Evolutionary conservation across 2,113 vertebrate species (phyloP).

Genomic region (Symphodus melops): DNA sequence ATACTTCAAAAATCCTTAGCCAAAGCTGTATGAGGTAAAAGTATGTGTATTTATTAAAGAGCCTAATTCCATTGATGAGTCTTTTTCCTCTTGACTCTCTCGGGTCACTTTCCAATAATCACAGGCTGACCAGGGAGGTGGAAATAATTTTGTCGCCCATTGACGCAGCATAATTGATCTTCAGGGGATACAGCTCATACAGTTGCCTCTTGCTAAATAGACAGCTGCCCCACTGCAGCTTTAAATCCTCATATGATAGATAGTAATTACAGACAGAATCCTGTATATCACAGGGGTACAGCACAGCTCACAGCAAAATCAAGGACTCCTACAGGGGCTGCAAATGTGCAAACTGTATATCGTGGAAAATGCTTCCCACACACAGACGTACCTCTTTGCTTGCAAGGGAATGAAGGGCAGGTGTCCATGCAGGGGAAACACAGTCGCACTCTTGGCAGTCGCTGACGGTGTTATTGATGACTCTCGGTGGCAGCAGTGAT

Average conservation of each 20-base stretch:
- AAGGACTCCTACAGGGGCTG: constrained; percentile 31
- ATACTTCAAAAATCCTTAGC: too few relatives aligned
- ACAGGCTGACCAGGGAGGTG: neutral
- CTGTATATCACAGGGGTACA: constrained; percentile 32
- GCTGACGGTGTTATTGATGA: constrained; percentile 68
- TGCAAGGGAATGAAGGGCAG: constrained; percentile 41
- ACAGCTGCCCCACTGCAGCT: constrained; percentile 29
- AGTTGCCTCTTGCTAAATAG: constrained; percentile 20
- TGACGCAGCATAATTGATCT: constrained; percentile 25
- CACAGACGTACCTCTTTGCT: neutral
- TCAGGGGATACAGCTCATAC: neutral
- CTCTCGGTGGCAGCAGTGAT: constrained; percentile 52
- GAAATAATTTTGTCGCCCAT: constrained; percentile 6
- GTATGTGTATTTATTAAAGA: too few relatives aligned
- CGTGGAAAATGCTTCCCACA: neutral
- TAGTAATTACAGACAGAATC: constrained; percentile 57
- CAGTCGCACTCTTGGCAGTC: constrained; percentile 20
- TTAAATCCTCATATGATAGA: constrained; percentile 49
- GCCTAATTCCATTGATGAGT: neutral
- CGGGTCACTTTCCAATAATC: neutral
- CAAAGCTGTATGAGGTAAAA: too few relatives aligned
- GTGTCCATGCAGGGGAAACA: constrained; percentile 32
- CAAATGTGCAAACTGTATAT: constrained; percentile 38
- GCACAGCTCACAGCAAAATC: constrained; percentile 43
- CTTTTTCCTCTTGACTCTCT: neutral